phyloP scores from a whole-genome alignment of 2,113 vertebrate genomes.

The Cygnus atratus region DNA sequence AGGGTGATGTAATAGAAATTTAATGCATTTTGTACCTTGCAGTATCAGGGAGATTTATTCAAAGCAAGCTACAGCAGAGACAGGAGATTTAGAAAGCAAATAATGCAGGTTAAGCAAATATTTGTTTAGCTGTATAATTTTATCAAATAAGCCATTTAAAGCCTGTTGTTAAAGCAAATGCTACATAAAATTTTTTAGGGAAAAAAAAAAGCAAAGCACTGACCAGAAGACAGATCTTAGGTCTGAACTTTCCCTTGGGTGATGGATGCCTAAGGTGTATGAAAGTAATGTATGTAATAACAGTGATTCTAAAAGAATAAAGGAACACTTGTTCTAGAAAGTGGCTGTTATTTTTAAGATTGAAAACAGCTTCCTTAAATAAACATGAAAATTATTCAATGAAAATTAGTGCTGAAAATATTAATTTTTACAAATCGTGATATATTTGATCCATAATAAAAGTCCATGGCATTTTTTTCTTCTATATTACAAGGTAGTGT shows the following conservation, averaged over 20 bases:
- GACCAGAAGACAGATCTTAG: not conserved
- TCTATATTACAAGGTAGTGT: not conserved
- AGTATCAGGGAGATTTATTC: not conserved
- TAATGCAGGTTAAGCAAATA: conserved; percentile 20
- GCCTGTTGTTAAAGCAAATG: not conserved
- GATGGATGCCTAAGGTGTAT: not conserved
- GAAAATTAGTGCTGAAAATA: not conserved
- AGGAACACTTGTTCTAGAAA: not conserved
- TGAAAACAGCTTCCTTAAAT: not conserved
- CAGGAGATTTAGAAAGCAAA: conserved; percentile 5
- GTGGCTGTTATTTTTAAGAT: not conserved
- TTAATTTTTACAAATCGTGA: not conserved
- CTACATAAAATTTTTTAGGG: not conserved
- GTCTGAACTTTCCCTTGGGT: not conserved
- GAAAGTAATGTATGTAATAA: not conserved
- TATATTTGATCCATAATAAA: not conserved
- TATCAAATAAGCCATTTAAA: not conserved
- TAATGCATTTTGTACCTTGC: not conserved
- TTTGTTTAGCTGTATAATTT: conserved; percentile 7
- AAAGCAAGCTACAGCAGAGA: not conserved
- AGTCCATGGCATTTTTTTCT: not conserved
- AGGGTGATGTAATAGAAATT: not conserved
- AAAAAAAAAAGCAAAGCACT: not conserved
- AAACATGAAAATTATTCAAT: not conserved
- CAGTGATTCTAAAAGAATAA: not conserved